Percentiles rank a stretch among this genome's conserved stretches.
phyloP scores from a whole-genome alignment of 2,888 invertebrate species.

The Polyommatus icarus region DNA sequence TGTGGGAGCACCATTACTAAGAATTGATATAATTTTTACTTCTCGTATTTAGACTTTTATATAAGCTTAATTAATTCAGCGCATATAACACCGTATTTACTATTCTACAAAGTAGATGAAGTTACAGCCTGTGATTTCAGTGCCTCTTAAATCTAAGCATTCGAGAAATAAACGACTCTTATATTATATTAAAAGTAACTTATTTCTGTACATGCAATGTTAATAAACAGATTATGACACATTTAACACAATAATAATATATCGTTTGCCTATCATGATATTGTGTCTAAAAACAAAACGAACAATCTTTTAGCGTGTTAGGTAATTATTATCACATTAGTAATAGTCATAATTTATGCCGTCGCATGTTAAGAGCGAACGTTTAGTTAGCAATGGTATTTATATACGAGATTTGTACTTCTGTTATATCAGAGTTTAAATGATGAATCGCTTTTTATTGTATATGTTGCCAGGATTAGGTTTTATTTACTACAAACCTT shows the following conservation, averaged over 20 bases:
- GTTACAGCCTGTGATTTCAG: not conserved
- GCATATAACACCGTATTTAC: too few species aligned
- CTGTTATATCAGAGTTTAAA: not conserved
- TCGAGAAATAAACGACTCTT: too few species aligned
- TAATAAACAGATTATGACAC: not conserved
- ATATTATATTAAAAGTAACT: too few species aligned
- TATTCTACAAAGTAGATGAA: too few species aligned
- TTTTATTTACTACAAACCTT: too few species aligned
- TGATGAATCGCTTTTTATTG: not conserved
- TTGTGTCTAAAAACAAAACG: constrained; percentile 11
- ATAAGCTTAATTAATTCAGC: too few species aligned
- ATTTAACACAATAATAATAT: not conserved
- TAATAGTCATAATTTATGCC: constrained; percentile 3
- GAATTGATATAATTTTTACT: too few species aligned
- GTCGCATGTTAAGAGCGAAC: constrained; percentile 6
- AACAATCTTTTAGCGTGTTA: constrained; percentile 5
- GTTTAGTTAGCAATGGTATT: not conserved
- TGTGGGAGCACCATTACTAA: too few species aligned
- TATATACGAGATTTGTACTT: not conserved
- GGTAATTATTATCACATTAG: constrained; percentile 19
- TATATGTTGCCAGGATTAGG: not conserved
- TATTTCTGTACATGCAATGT: not conserved
- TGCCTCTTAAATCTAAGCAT: not conserved
- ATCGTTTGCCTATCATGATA: not conserved
- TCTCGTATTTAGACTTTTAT: too few species aligned